These are phyloP conservation scores for Gouania willdenowi DNA, from an alignment of 2,797 vertebrate genomes.

Conservation along the genomic window DNA sequence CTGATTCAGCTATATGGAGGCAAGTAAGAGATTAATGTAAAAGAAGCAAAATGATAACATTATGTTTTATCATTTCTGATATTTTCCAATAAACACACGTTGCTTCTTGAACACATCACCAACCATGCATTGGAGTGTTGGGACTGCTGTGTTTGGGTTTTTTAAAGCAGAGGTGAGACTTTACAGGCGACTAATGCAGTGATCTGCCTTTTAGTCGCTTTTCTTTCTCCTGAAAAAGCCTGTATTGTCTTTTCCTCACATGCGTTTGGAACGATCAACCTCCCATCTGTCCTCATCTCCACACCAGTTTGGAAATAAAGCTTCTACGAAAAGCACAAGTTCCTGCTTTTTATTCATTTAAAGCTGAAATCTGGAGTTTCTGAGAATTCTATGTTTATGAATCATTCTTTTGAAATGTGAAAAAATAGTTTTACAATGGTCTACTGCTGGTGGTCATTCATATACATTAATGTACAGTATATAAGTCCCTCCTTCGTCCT, in stretches of 20 bases:
- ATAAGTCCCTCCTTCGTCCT: no score
- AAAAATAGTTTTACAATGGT: no score
- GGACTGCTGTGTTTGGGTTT: slow-evolving; percentile 50
- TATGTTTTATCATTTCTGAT: slow-evolving; percentile 20
- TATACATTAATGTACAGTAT: no score
- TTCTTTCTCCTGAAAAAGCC: slow-evolving; percentile 22
- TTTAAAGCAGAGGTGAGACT: slow-evolving; percentile 34
- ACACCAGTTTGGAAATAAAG: slow-evolving; percentile 76
- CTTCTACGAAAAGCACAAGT: slow-evolving; percentile 61
- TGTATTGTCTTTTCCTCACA: slow-evolving; percentile 35
- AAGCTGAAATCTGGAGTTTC: no score
- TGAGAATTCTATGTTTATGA: no score
- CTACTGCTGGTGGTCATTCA: no score
- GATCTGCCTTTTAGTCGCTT: slow-evolving; percentile 35
- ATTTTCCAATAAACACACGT: slow-evolving; percentile 19
- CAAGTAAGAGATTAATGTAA: no score
- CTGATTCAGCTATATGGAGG: no score
- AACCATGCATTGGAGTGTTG: slow-evolving; percentile 36
- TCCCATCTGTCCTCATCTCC: slow-evolving; percentile 60
- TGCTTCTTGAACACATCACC: slow-evolving; percentile 7
- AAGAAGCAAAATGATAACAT: no score
- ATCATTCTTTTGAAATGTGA: no score
- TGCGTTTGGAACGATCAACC: slow-evolving; percentile 44
- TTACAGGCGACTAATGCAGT: slow-evolving; percentile 48
- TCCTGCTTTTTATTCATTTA: no score